Base-by-base conservation (phyloP, 92 coral and sea anemone genomes). In the Epizoanthus stellaris region DNA sequence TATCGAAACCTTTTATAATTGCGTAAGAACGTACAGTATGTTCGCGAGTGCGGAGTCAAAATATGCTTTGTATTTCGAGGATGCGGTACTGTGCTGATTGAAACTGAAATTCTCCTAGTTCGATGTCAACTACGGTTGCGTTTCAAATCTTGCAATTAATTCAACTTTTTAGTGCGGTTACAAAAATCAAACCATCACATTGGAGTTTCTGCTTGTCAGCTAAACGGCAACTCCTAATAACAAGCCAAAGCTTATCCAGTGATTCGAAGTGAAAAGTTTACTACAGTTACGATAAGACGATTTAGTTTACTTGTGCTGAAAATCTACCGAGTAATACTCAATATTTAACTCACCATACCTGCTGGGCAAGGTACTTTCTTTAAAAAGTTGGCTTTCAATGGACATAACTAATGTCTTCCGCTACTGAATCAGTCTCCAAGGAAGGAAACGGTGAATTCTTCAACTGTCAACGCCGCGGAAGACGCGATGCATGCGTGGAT, bases 341-440 rank as follows among this genome's bases (percentile, higher is more conserved):
- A 62, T 0, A 30, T 63, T 19, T 11, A 19, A 42, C 59, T 62
- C 62, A 14, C 15, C 43, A 63, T 40, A 45, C 42, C 10, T 3
- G 14, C 17, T 62, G 69, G 69, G 12, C 34, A 20, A 43, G 15
- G 70, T 43, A 20, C 30, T 79, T 79, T 45, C 38, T 62, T 79
- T 20, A 61, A 14, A 45, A 63, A 52, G 83, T 19, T 39, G n/a
- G 60, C 36, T 43, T 79, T 79, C 83, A 79, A 79, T 79, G 83
- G 83, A 79, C 83, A 79, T 40, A 79, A 20, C 61, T 62, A n/a
- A 79, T 79, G 83, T 63, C 83, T 79, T 62, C 83, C 43, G 83
- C 64, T 23, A 79, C 40, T n/a, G 43, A 79, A 79, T 9, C 34
- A 73, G 60, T 25, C 7, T 11, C 69, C 21, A 79, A 79, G 30